Evolutionary conservation across 2,113 vertebrate species (phyloP).

Genomic region (Ageneiosus marmoratus): DNA sequence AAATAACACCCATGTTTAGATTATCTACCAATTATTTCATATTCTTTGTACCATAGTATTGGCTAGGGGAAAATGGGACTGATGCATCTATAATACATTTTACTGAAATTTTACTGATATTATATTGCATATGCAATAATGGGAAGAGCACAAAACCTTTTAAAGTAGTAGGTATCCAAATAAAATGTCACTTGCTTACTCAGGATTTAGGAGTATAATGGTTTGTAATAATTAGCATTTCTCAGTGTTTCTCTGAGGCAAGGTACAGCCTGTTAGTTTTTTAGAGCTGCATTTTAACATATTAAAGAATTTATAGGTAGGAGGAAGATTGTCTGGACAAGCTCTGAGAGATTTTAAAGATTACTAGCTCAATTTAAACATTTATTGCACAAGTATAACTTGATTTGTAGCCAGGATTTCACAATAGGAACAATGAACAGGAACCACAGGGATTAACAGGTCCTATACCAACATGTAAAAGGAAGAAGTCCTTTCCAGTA

Average conservation of each 20-base stretch:
- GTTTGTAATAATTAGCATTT: neutral
- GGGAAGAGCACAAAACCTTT: neutral
- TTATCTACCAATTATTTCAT: too few species aligned
- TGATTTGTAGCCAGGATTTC: neutral
- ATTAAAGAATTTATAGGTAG: neutral
- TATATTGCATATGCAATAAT: neutral
- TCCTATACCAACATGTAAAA: neutral
- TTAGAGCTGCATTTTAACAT: neutral
- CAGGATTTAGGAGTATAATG: neutral
- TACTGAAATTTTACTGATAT: neutral
- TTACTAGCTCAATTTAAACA: neutral
- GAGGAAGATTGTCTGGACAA: slow-evolving; percentile 14
- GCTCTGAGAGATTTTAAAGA: neutral
- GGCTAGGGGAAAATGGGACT: neutral
- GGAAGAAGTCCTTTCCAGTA: too few species aligned
- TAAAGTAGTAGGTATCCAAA: neutral
- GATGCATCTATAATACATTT: neutral
- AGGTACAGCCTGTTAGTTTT: neutral
- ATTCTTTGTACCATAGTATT: too few species aligned
- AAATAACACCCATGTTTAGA: neutral
- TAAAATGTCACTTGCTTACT: neutral
- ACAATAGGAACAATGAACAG: neutral
- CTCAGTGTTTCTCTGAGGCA: neutral
- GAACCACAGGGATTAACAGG: neutral
- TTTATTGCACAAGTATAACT: neutral